Evolutionary conservation across 23 tunicate species (phyloP), one percentile per base, ranked within the genome.

Genomic region (Clavelina lepadiformis): DNA sequence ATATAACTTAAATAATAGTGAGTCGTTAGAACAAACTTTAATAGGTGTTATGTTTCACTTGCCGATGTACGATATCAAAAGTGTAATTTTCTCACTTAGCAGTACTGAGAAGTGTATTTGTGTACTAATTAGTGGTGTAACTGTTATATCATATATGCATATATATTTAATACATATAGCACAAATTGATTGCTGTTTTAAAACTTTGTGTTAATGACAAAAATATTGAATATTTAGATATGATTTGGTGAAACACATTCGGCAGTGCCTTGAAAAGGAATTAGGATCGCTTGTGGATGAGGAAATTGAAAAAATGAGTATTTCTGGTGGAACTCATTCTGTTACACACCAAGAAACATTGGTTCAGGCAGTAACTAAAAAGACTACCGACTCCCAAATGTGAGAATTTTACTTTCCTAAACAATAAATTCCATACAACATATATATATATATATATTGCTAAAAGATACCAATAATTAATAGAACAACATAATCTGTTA

Each of bases 211-310:
- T n/a, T n/a, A n/a, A n/a, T n/a, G n/a, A n/a, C n/a, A n/a, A n/a
- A n/a, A n/a, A n/a, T n/a, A n/a, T n/a, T n/a, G n/a, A n/a, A 56
- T 56, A 6, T 83, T 20, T 30, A 87, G 96, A 61, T 65, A 87
- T 73, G 82, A 61, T 18, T 73, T 87, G 55, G 96, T 87, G 2
- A 79, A 78, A 31, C 32, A 58, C 51, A 61, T 87, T 3, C 72
- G 87, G 20, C 71, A 80, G 31, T 61, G 41, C 19, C 59, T 87
- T 6, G 87, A 80, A 50, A 20, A 37, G 8, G 15, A 51, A 32
- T 67, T 87, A 72, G 96, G 96, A n/a, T 70, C 66, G 3, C 38
- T 80, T 3, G 61, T 87, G 47, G 96, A 87, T 80, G 82, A 80
- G 32, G 96, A 75, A 61, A 80, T 87, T 22, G 96, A 87, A 34